Evolutionary conservation across 1,140 invertebrate genomes (phyloP).

Genomic region (Ridgeia piscesae): DNA sequence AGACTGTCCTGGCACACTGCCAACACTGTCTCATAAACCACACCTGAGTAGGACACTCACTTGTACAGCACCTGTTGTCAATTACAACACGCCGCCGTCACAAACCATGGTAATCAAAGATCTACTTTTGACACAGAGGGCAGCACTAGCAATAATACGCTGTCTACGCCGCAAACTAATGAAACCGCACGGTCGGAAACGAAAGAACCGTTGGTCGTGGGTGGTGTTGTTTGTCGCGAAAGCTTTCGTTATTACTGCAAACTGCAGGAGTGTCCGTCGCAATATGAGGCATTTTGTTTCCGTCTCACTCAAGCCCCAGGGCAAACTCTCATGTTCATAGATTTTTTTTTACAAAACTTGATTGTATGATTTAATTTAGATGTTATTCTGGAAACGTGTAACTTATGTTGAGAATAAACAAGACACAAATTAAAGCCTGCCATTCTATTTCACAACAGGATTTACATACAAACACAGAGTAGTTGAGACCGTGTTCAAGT

Average conservation of each 20-base stretch:
- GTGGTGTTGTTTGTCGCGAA: not conserved
- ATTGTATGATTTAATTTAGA: not conserved
- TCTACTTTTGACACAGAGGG: not conserved
- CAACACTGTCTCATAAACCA: not conserved
- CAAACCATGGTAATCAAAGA: not conserved
- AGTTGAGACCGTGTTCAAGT: too few relatives aligned
- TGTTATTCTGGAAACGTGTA: not conserved
- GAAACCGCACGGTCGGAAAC: not conserved
- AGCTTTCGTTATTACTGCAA: not conserved
- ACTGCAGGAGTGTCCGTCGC: not conserved
- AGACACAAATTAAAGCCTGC: not conserved
- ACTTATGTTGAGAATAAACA: not conserved
- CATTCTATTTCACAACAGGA: not conserved
- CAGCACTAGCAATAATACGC: not conserved
- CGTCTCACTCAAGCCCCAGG: not conserved
- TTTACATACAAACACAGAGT: too few relatives aligned
- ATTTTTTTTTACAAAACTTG: too few relatives aligned
- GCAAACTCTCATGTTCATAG: not conserved
- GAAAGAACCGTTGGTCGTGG: not conserved
- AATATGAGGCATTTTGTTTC: not conserved
- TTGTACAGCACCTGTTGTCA: not conserved
- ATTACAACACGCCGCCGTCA: not conserved
- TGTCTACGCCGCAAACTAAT: not conserved
- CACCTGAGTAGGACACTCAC: not conserved
- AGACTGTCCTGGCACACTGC: not conserved